phyloP scores from a whole-genome alignment of 2,113 vertebrate genomes.

The Gopherus evgoodei region DNA sequence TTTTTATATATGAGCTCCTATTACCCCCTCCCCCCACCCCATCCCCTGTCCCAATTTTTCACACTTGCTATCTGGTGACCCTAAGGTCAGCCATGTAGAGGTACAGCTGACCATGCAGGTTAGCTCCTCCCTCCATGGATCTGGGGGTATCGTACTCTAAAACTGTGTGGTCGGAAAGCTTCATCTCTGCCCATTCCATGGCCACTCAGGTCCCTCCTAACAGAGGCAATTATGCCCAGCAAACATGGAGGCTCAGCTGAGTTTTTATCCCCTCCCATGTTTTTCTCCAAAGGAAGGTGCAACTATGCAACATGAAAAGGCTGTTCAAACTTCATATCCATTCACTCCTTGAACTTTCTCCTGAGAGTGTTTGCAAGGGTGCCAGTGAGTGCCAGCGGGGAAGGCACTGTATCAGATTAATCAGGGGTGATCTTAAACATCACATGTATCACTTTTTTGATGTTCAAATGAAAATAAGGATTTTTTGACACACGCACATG shows the following conservation, averaged over 20 bases:
- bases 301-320: neutral
- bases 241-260: neutral
- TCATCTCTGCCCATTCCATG: rapidly evolving
- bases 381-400: neutral
- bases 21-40: no score
- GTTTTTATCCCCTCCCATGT: neutral
- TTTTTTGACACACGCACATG: neutral
- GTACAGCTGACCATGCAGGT: neutral
- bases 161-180: neutral
- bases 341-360: constrained; percentile 31
- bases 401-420: neutral
- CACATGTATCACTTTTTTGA: neutral
- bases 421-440: neutral
- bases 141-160: neutral
- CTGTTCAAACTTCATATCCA: neutral
- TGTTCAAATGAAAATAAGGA: neutral
- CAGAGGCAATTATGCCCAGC: neutral
- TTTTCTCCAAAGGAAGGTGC: neutral
- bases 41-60: no score
- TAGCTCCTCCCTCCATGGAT: neutral
- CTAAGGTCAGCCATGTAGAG: neutral
- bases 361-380: constrained; percentile 7
- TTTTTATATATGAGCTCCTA: no score
- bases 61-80: no score
- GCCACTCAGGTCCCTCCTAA: neutral